Percentiles rank a stretch among this genome's conserved stretches.
phyloP scores from a whole-genome alignment of 35 echinoderm and acorn worm genomes.

The Stichopus chloronotus region DNA sequence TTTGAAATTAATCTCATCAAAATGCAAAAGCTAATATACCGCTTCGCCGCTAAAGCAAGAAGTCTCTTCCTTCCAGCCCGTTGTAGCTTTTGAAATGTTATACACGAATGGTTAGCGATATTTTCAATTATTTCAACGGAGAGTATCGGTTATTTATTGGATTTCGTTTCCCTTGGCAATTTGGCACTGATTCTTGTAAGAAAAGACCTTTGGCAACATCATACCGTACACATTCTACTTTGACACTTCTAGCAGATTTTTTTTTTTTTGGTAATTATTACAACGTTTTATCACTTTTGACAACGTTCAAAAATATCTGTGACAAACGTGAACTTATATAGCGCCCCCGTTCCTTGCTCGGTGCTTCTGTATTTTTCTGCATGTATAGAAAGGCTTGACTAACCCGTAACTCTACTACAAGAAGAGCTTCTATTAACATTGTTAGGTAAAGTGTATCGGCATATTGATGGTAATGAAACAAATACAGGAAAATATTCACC shows the following conservation, averaged over 20 bases:
- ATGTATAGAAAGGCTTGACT: background rate
- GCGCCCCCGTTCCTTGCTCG: background rate
- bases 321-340: background rate
- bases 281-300: constrained; percentile 30
- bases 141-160: constrained; percentile 57
- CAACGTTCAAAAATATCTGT: background rate
- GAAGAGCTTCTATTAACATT: too few relatives aligned
- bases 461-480: too few relatives aligned
- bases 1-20: constrained; percentile 42
- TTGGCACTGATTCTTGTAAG: constrained; percentile 41
- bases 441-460: too few relatives aligned
- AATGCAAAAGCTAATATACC: constrained; percentile 51
- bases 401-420: too few relatives aligned
- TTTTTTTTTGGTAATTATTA: constrained; percentile 26
- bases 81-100: constrained; percentile 23
- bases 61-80: background rate
- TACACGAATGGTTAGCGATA: constrained; percentile 51
- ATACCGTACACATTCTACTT: constrained; percentile 10
- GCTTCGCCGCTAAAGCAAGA: constrained; percentile 38
- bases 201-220: constrained; percentile 51
- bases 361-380: background rate
- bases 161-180: constrained; percentile 26
- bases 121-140: constrained; percentile 34
- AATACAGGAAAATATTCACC: too few relatives aligned
- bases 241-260: constrained; percentile 11